Base-by-base conservation (phyloP, 1,140 invertebrate species). In the Calycopis cecrops region DNA sequence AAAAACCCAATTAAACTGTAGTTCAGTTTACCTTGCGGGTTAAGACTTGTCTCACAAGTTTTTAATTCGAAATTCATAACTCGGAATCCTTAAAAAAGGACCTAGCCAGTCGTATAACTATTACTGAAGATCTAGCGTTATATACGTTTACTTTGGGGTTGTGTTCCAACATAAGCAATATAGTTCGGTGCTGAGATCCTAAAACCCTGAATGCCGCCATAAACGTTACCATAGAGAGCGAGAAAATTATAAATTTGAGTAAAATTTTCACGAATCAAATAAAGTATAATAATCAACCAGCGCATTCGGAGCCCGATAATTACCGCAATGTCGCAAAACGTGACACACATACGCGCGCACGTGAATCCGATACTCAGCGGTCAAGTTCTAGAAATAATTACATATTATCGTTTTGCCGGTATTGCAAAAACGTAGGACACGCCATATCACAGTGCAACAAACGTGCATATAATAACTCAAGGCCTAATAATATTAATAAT, bases 121-220 rank as follows among this genome's bases (percentile, higher is more conserved):
- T 62, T 55, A 62, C 59, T 21, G 59, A 62, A 21, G 59, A 62
- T 37, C 21, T 57, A 37, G 55, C 55, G 0, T 16, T 62, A n/a
- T 62, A 44, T 17, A 50, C 55, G 11, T 62, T 62, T 10, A 48
- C 37, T 3, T 12, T 57, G 35, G 55, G 59, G 14, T 49, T 57
- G 37, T 40, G 49, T 47, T 12, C 44, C 4, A 17, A 51, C 1
- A 10, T 57, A 11, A 62, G 55, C 47, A 51, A 57, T 37, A 62
- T 50, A 17, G 55, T 62, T 35, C 33, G 59, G 14, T 56, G 59
- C 35, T 38, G 59, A 37, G 40, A 14, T 50, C 59, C 55, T 17
- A 57, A 57, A 47, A 28, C 34, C n/a, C 37, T 62, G 12, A 62
- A 62, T 47, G 37, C 17, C 48, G 59, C 59, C 3, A 37, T 62